Evolutionary conservation across 2,797 vertebrate genomes (phyloP).

Genomic region (Malurus leucopterus): DNA sequence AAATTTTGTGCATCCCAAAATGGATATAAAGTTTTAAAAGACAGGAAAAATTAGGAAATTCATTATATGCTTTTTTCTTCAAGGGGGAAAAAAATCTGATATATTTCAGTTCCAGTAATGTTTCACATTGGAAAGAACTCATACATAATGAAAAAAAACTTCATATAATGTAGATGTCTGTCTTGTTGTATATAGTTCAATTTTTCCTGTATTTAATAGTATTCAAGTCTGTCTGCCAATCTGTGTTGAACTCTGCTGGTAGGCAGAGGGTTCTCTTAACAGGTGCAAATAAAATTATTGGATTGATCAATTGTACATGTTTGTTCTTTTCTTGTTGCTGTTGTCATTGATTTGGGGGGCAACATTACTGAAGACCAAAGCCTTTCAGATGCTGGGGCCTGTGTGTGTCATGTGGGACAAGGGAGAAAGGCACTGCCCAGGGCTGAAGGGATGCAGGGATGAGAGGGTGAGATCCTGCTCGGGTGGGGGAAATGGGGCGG

Average conservation of each 20-base stretch:
- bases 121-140: conserved; percentile 13
- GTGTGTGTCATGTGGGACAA: too few relatives aligned
- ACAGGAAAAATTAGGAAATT: not conserved
- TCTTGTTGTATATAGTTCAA: conserved; percentile 67
- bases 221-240: conserved; percentile 34
- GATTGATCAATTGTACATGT: not conserved
- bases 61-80: not conserved
- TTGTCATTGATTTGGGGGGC: too few relatives aligned
- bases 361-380: too few relatives aligned
- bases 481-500: too few relatives aligned
- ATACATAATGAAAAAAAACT: conserved; percentile 17
- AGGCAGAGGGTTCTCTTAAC: conserved; percentile 50
- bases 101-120: not conserved
- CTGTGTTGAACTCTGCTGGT: conserved; percentile 50
- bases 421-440: too few relatives aligned
- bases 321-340: too few relatives aligned
- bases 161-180: conserved; percentile 32
- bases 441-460: too few relatives aligned
- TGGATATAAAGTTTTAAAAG: not conserved
- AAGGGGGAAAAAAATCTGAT: not conserved
- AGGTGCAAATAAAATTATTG: conserved; percentile 62
- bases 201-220: conserved; percentile 62
- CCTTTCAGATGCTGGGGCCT: too few relatives aligned
- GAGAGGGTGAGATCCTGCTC: too few relatives aligned
- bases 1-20: conserved; percentile 5